These are phyloP conservation scores for Lepidurus packardi DNA, from an alignment of 1,140 invertebrate species.

Conservation along the genomic window DNA sequence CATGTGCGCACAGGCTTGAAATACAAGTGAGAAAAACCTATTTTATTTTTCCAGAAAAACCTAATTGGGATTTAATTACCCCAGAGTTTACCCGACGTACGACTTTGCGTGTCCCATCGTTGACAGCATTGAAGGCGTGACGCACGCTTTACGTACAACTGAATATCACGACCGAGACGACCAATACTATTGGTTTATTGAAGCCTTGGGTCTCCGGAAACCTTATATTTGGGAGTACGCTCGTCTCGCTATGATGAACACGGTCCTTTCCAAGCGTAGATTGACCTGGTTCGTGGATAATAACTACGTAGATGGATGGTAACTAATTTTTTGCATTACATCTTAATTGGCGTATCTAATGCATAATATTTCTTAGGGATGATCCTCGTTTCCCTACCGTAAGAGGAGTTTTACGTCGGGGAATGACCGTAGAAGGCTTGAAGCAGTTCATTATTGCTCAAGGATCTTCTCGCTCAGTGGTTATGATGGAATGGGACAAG, in stretches of 20 bases:
- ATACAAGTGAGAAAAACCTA: slow-evolving; percentile 73
- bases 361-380: slow-evolving; percentile 58
- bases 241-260: slow-evolving; percentile 93
- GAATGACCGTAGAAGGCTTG: slow-evolving; percentile 94
- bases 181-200: slow-evolving; percentile 96
- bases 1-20: slow-evolving; percentile 89
- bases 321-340: slow-evolving; percentile 42
- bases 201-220: slow-evolving; percentile 76
- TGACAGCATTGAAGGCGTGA: slow-evolving; percentile 93
- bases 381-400: slow-evolving; percentile 99
- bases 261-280: slow-evolving; percentile 94
- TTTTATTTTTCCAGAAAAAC: neutral
- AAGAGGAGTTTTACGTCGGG: slow-evolving; percentile 85
- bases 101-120: slow-evolving; percentile 99
- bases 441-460: slow-evolving; percentile 99
- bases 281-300: slow-evolving; percentile 95
- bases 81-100: slow-evolving; percentile 96
- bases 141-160: slow-evolving; percentile 93
- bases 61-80: slow-evolving; percentile 40
- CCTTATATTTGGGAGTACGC: slow-evolving; percentile 95
- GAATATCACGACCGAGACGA: slow-evolving; percentile 97
- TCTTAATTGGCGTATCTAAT: neutral
- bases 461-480: slow-evolving; percentile 93
- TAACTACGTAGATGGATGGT: slow-evolving; percentile 92
- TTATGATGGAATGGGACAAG: slow-evolving; percentile 99